Conservation (phyloP, 2,113 vertebrate species). For the Callopanchax toddi region DNA sequence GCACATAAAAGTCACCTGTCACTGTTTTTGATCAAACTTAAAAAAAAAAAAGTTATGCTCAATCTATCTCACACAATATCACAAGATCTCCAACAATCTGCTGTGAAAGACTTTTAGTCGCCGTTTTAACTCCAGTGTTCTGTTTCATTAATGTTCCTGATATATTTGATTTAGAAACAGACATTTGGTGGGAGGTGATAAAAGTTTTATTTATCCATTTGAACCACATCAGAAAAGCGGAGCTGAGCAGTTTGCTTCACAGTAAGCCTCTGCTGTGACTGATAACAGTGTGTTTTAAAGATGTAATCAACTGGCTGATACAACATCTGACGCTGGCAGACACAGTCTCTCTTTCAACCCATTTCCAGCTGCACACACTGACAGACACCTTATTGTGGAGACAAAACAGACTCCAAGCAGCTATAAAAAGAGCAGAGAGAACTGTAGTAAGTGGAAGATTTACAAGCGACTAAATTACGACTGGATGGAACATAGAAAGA, state of each 20-base stretch:
- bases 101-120: too few relatives aligned
- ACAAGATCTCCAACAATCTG: too few relatives aligned
- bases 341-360: slow-evolving; percentile 26
- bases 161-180: too few relatives aligned
- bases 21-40: too few relatives aligned
- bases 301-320: too few relatives aligned
- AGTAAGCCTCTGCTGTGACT: slow-evolving; percentile 3
- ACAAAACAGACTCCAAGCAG: slow-evolving; percentile 33
- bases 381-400: slow-evolving; percentile 67
- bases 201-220: not conserved
- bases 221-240: slow-evolving; percentile 4
- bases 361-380: slow-evolving; percentile 64
- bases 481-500: not conserved
- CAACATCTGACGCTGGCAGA: slow-evolving; percentile 35
- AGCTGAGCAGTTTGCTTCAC: slow-evolving; percentile 1
- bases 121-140: too few relatives aligned
- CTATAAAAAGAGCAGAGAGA: slow-evolving; percentile 35
- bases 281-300: slow-evolving; percentile 16
- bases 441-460: slow-evolving; percentile 36
- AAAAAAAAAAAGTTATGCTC: too few relatives aligned
- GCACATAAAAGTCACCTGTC: too few relatives aligned
- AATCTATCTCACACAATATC: too few relatives aligned
- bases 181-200: too few relatives aligned
- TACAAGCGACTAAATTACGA: slow-evolving; percentile 25
- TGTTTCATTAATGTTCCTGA: too few relatives aligned